phyloP scores from a whole-genome alignment of 1,140 invertebrate genomes.

The Drosophila suzukii region DNA sequence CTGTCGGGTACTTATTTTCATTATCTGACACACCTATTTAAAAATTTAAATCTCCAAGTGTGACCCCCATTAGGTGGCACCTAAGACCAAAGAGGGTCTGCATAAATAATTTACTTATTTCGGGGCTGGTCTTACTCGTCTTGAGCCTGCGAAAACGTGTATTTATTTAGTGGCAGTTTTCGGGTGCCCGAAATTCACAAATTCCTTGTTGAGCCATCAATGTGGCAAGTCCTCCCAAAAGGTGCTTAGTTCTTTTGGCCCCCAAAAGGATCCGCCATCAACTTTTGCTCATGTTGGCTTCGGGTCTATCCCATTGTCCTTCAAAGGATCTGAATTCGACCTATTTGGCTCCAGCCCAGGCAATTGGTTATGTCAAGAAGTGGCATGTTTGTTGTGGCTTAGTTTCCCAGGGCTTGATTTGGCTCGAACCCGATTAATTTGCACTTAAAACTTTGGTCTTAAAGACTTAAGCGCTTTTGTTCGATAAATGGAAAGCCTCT shows the following conservation, averaged over 20 bases:
- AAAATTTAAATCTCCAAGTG: slow-evolving; percentile 79
- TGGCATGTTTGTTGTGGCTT: slow-evolving; percentile 39
- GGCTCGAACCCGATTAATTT: slow-evolving; percentile 43
- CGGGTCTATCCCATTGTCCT: slow-evolving; percentile 31
- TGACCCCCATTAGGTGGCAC: slow-evolving; percentile 78
- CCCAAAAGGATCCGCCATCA: slow-evolving; percentile 16
- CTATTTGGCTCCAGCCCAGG: slow-evolving; percentile 34
- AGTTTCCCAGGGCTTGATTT: slow-evolving; percentile 29
- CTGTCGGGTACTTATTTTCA: slow-evolving; percentile 74
- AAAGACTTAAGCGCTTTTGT: slow-evolving; percentile 21
- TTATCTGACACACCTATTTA: slow-evolving; percentile 82
- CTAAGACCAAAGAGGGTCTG: slow-evolving; percentile 49
- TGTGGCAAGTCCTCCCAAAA: slow-evolving; percentile 29
- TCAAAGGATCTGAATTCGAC: slow-evolving; percentile 18
- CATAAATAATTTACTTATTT: slow-evolving; percentile 82
- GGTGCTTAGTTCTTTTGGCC: slow-evolving; percentile 44
- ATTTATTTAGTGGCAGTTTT: slow-evolving; percentile 71
- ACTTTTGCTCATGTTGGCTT: background rate
- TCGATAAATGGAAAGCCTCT: slow-evolving; percentile 14
- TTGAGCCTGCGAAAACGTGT: slow-evolving; percentile 70
- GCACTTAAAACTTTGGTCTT: slow-evolving; percentile 22
- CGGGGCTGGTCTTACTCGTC: slow-evolving; percentile 19
- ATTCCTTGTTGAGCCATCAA: slow-evolving; percentile 53
- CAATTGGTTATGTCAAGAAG: slow-evolving; percentile 48
- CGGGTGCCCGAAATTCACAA: slow-evolving; percentile 61